Percentiles rank a stretch among this genome's conserved stretches.
Conservation (phyloP, 2,113 vertebrate species). For the Proteles cristata region DNA sequence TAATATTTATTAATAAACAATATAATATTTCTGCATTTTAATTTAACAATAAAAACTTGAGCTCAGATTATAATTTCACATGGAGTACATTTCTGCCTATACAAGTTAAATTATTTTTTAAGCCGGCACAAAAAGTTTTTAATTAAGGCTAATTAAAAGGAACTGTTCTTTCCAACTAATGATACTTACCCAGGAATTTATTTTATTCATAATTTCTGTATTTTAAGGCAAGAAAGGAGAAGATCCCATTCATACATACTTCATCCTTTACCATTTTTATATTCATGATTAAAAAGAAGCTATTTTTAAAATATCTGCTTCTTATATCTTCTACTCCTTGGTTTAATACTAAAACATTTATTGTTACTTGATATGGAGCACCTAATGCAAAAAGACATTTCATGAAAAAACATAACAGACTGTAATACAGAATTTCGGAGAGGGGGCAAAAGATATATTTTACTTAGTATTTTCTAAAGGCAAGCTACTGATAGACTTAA, state of each 20-base stretch:
- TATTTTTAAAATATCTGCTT: neutral
- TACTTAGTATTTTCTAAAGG: neutral
- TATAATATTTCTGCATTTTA: neutral
- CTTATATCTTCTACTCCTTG: neutral
- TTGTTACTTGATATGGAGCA: neutral
- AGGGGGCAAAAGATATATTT: neutral
- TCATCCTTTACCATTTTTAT: neutral
- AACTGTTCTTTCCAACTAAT: neutral
- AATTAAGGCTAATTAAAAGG: neutral
- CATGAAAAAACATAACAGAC: neutral
- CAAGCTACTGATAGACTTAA: neutral
- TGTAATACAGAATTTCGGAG: neutral
- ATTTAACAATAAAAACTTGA: neutral
- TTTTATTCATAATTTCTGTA: neutral
- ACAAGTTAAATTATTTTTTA: neutral
- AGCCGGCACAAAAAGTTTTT: neutral
- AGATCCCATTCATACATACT: neutral
- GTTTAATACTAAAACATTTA: neutral
- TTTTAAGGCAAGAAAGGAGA: neutral
- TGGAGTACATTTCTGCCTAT: neutral
- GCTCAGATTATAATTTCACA: neutral
- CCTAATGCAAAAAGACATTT: constrained; percentile 14
- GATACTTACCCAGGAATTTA: neutral
- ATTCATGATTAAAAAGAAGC: neutral
- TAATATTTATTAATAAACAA: constrained; percentile 12